Percentiles rank a stretch among this genome's conserved stretches.
phyloP scores from a whole-genome alignment of 2,797 vertebrate genomes.

The Anguilla pacifica region DNA sequence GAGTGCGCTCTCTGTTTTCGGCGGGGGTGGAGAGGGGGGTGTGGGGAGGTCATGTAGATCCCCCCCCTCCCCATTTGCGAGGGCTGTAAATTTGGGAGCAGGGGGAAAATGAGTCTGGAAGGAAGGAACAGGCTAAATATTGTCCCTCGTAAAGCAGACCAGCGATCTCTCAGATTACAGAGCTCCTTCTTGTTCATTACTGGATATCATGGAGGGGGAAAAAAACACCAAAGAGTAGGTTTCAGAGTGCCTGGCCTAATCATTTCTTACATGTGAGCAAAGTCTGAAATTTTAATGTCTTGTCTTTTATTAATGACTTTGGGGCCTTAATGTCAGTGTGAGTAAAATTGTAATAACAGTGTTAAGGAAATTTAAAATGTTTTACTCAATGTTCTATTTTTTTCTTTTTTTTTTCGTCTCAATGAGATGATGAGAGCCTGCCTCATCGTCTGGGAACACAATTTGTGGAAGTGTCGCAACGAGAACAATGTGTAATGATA shows the following conservation, averaged over 20 bases:
- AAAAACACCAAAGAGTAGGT: background rate
- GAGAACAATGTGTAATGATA: conserved; percentile 40
- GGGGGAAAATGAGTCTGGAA: conserved; percentile 32
- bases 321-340: background rate
- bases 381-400: too few relatives aligned
- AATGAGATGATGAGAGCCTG: conserved; percentile 23
- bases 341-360: background rate
- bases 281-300: background rate
- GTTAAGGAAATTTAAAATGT: too few relatives aligned
- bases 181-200: conserved; percentile 29
- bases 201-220: background rate
- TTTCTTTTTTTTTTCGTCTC: too few relatives aligned
- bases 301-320: too few relatives aligned
- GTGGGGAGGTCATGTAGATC: conserved; percentile 17
- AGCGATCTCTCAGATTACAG: conserved; percentile 17
- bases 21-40: conserved; percentile 8
- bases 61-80: background rate
- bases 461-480: conserved; percentile 37
- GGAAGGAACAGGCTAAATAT: conserved; percentile 40
- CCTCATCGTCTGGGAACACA: conserved; percentile 36
- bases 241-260: background rate
- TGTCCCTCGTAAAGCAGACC: conserved; percentile 42
- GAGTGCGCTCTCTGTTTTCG: background rate
- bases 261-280: background rate
- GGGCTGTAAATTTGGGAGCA: conserved; percentile 25